These are phyloP conservation scores for Sinonovacula constricta DNA, from an alignment of 1,140 invertebrate genomes.

Conservation along the genomic window DNA sequence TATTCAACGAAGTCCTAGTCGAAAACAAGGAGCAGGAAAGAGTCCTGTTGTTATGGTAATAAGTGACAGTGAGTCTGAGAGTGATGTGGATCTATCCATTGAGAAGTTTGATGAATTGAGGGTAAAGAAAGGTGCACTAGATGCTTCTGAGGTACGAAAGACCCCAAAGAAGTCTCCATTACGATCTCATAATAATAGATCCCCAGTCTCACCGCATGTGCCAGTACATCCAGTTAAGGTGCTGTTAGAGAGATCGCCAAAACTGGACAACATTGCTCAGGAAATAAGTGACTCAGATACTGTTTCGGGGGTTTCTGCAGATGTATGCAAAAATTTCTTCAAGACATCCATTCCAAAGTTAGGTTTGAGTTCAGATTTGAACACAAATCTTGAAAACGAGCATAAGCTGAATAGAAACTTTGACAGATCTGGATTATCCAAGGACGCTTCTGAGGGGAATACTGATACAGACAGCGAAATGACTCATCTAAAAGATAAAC, in stretches of 20 bases:
- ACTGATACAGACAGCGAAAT: neutral
- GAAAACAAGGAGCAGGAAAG: no score
- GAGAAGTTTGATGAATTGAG: neutral
- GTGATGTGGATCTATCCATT: neutral
- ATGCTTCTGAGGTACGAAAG: no score
- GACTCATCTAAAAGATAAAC: neutral
- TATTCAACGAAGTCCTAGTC: no score
- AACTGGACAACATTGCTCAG: neutral
- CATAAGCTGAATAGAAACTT: neutral
- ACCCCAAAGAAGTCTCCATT: no score
- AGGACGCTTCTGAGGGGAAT: neutral
- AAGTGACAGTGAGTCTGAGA: constrained; percentile 34
- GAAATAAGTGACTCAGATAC: neutral
- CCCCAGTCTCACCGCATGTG: no score
- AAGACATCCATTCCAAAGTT: no score
- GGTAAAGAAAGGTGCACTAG: neutral
- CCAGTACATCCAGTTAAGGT: no score
- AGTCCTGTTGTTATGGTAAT: constrained; percentile 35
- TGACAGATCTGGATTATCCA: neutral
- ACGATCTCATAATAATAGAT: no score
- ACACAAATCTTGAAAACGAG: neutral
- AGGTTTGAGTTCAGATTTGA: neutral
- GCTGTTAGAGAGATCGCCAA: neutral
- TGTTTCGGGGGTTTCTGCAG: no score
- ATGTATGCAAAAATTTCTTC: no score